phyloP scores from a whole-genome alignment of 2,888 invertebrate genomes.

The Augochlorella aurata region DNA sequence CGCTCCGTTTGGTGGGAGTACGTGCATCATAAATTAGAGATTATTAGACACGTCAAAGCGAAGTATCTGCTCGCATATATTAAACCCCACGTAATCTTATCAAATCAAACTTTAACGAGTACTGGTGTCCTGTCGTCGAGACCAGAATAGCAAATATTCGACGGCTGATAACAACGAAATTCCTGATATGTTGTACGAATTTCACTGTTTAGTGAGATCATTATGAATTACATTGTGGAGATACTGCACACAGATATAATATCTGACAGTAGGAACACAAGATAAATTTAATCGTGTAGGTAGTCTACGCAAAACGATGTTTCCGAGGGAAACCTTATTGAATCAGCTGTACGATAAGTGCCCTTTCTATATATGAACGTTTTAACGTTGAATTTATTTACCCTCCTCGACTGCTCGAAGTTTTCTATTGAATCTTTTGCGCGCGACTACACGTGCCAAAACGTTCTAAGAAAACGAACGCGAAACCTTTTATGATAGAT shows the following conservation, averaged over 20 bases:
- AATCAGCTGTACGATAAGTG: neutral
- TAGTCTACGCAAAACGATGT: neutral
- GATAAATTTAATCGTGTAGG: neutral
- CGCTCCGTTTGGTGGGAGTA: neutral
- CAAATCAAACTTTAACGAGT: slow-evolving; percentile 12
- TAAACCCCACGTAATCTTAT: slow-evolving; percentile 28
- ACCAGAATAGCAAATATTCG: slow-evolving; percentile 1
- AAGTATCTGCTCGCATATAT: neutral
- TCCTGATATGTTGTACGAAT: neutral
- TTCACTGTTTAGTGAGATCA: neutral
- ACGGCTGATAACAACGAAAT: slow-evolving; percentile 4
- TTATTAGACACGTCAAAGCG: neutral
- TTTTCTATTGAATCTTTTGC: neutral
- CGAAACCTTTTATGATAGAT: neutral
- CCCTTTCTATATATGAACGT: neutral
- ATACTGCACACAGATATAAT: neutral
- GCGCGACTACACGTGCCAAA: neutral
- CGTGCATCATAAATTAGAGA: neutral
- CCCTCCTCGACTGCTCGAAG: neutral
- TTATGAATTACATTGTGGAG: neutral
- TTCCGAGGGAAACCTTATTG: neutral
- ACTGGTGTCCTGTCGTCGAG: slow-evolving; percentile 10
- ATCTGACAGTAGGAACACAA: neutral
- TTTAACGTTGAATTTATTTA: neutral
- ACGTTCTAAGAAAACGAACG: neutral